Percentiles rank a stretch among this genome's conserved stretches.
Conservation (phyloP, 2,113 vertebrate genomes). For the Hippopotamus amphibius region DNA sequence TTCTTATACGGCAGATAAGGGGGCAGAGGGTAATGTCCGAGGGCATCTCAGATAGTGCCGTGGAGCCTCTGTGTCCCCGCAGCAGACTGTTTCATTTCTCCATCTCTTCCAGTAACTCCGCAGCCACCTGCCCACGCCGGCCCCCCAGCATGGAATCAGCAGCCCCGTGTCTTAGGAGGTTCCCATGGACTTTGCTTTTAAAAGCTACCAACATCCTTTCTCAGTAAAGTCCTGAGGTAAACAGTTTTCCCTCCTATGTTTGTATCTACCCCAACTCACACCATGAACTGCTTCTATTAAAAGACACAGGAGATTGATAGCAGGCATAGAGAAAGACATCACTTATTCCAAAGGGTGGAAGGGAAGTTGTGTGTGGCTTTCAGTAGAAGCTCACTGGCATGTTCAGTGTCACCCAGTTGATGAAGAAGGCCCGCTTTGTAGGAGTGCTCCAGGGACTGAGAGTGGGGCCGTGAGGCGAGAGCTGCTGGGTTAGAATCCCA, state of each 20-base stretch:
- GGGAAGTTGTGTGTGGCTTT: slow-evolving; percentile 53
- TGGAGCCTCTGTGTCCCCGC: background rate
- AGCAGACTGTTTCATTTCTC: background rate
- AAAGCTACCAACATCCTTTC: slow-evolving; percentile 24
- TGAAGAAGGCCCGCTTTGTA: background rate
- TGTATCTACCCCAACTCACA: background rate
- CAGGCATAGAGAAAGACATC: slow-evolving; percentile 3
- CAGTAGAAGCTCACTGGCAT: slow-evolving; percentile 5
- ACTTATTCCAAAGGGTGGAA: background rate
- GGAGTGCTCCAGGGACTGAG: too few species aligned
- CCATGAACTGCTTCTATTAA: slow-evolving; percentile 48
- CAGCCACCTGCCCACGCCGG: background rate
- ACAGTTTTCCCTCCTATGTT: slow-evolving; percentile 35
- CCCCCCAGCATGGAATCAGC: background rate
- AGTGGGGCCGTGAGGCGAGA: background rate
- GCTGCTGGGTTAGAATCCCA: background rate
- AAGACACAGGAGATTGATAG: slow-evolving; percentile 64
- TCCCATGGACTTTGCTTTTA: background rate
- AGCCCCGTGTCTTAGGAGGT: background rate
- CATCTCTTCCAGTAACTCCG: background rate
- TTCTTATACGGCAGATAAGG: background rate
- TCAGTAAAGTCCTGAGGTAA: slow-evolving; percentile 39
- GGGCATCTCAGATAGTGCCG: background rate
- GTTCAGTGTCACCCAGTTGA: background rate
- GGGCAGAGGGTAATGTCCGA: background rate